Conservation (phyloP, 2,888 invertebrate species). For the Ophioninae sp. region DNA sequence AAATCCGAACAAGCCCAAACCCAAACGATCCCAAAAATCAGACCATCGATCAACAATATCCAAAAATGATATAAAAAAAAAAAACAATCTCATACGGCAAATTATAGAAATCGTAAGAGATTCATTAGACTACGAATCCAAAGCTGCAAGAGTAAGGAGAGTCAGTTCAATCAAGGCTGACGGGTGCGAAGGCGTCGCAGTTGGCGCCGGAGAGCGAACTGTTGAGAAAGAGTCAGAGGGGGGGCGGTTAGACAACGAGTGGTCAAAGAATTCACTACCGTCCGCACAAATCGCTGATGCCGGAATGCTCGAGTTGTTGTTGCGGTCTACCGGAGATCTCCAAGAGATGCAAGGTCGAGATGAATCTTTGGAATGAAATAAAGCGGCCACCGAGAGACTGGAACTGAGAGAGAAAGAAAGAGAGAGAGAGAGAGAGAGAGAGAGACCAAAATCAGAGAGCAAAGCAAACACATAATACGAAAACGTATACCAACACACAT, state of each 20-base stretch:
- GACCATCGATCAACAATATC: too few relatives aligned
- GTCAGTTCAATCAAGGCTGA: background rate
- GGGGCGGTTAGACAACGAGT: slow-evolving; percentile 33
- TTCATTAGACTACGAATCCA: too few relatives aligned
- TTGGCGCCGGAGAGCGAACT: slow-evolving; percentile 64
- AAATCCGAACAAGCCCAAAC: too few relatives aligned
- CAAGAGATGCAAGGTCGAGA: slow-evolving; percentile 67
- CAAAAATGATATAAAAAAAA: too few relatives aligned
- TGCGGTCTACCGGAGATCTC: slow-evolving; percentile 59
- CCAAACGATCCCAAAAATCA: too few relatives aligned
- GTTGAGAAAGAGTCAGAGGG: slow-evolving; percentile 49
- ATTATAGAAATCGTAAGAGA: too few relatives aligned
- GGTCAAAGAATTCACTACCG: slow-evolving; percentile 50
- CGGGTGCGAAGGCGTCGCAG: slow-evolving; percentile 35
- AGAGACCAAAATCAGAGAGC: slow-evolving; percentile 24
- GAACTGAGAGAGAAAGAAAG: slow-evolving; percentile 37
- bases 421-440: slow-evolving; percentile 24
- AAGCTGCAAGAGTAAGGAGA: background rate
- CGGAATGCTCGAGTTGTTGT: slow-evolving; percentile 47
- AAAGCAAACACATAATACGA: slow-evolving; percentile 17
- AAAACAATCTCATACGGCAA: too few relatives aligned
- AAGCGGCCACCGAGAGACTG: slow-evolving; percentile 62
- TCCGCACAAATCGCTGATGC: slow-evolving; percentile 51
- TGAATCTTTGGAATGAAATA: slow-evolving; percentile 70
- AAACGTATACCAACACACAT: background rate